Percentiles rank a stretch among this genome's conserved stretches.
phyloP scores from a whole-genome alignment of 2,888 invertebrate genomes.

The Siphlonurus alternatus region DNA sequence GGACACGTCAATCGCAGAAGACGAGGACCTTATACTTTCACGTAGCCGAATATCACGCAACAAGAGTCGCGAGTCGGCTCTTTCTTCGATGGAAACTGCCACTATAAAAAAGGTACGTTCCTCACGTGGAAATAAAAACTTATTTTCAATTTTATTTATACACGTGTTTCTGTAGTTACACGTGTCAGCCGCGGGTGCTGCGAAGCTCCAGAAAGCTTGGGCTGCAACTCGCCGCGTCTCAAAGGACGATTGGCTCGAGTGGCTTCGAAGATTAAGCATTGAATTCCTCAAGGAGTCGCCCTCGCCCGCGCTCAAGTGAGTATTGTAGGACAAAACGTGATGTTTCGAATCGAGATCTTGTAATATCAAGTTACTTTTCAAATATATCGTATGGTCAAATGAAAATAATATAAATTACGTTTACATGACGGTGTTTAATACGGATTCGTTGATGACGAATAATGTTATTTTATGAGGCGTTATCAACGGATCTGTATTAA shows the following conservation, averaged over 20 bases:
- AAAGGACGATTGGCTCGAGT: constrained; percentile 98
- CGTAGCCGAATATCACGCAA: constrained; percentile 45
- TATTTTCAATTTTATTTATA: neutral
- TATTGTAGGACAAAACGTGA: too few species aligned
- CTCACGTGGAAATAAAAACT: neutral
- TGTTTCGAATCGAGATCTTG: neutral
- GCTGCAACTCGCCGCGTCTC: constrained; percentile 83
- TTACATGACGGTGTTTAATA: too few species aligned
- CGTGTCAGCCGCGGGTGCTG: constrained; percentile 63
- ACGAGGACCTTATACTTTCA: constrained; percentile 48
- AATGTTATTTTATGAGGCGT: too few species aligned
- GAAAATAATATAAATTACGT: neutral
- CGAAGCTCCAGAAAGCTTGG: constrained; percentile 78
- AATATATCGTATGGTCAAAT: neutral
- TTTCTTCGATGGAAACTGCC: constrained; percentile 47
- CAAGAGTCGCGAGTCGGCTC: constrained; percentile 52
- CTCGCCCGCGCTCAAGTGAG: constrained; percentile 67
- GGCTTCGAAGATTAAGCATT: constrained; percentile 81
- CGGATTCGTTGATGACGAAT: too few species aligned
- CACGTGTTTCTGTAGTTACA: constrained; percentile 34
- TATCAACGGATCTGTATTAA: too few species aligned
- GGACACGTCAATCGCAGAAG: constrained; percentile 53
- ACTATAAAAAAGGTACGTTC: constrained; percentile 46
- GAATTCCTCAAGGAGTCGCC: constrained; percentile 90
- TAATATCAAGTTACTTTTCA: neutral